phyloP scores from a whole-genome alignment of 2,113 vertebrate genomes.

The Willisornis vidua region DNA sequence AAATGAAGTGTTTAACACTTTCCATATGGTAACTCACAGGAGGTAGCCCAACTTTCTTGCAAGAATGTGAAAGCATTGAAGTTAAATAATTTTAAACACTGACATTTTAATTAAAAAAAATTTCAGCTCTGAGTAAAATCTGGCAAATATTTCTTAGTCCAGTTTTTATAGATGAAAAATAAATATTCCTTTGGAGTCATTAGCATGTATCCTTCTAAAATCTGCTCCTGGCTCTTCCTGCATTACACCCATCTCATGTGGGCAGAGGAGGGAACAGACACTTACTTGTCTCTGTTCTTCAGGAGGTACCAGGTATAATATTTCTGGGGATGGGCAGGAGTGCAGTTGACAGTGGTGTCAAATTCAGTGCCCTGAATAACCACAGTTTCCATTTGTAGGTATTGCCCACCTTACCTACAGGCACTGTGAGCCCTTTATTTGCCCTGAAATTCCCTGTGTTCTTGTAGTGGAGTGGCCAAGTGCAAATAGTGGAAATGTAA shows the following conservation, averaged over 20 bases:
- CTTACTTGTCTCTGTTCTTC: too few species aligned
- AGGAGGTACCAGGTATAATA: not conserved
- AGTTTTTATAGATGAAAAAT: fast-evolving
- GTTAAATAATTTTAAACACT: not conserved
- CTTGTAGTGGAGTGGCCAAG: not conserved
- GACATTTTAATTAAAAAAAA: not conserved
- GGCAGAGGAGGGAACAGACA: not conserved
- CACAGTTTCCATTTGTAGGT: not conserved
- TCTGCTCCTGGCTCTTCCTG: fast-evolving
- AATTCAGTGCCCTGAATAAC: fast-evolving
- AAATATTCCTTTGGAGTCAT: not conserved
- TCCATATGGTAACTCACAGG: not conserved
- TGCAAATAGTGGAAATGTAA: not conserved
- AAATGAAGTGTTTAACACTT: not conserved
- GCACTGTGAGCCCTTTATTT: not conserved
- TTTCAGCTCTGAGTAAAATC: not conserved
- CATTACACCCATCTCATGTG: not conserved
- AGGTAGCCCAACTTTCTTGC: not conserved
- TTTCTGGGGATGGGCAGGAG: not conserved
- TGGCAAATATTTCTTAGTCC: not conserved
- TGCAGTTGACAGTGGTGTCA: not conserved
- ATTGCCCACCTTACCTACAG: not conserved
- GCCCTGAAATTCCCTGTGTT: not conserved
- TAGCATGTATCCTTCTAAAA: not conserved
- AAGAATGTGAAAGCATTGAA: not conserved